Base-by-base conservation (phyloP, 2,888 invertebrate genomes). In the Drosophila monieri region DNA sequence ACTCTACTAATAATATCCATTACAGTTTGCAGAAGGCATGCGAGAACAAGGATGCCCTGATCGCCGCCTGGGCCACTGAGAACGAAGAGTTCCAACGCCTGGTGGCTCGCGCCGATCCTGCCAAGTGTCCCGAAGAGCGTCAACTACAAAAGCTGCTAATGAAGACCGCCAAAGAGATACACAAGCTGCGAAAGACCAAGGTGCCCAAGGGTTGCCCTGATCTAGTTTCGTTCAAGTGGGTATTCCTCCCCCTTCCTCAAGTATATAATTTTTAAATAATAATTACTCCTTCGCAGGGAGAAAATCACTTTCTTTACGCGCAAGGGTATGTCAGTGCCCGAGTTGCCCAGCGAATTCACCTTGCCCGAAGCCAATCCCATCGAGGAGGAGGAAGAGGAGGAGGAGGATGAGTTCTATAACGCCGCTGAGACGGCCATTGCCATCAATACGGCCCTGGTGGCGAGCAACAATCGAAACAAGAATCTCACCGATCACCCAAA, bases 301-400 rank as follows among this genome's bases (percentile, higher is more conserved):
- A 98, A 98, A 92, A 98, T 98, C 95, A 97, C 97, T 43, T 98
- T 98, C 93, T 98, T 98, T 92, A 98, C 97, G 0, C 94, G 96
- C 83, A 94, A 95, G 74, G 96, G 95, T 83, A 92, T 95, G 32
- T 95, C 94, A 67, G 95, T 97, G 86, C 96, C 97, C 60, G 93
- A 95, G 72, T 91, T 96, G 74, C 95, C 96, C 1, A 93, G 94
- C 15, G 95, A 96, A 77, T 85, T 88, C 61, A 85, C 88, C 61
- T 90, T 91, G 73, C 90, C 91, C 65, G 92, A 92, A 74, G 93
- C 92, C 75, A 92, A 90, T 81, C 89, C 88, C 59, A 90, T 91
- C 64, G 90, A 89, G 69, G 90, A 90, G 56, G 90, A 90, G 69
- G 88, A 90, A 73, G 80, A 81, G 59, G 80, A 79, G 57, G 88